Evolutionary conservation across 2,888 invertebrate genomes (phyloP).

Genomic region (Augochlorella aurata): DNA sequence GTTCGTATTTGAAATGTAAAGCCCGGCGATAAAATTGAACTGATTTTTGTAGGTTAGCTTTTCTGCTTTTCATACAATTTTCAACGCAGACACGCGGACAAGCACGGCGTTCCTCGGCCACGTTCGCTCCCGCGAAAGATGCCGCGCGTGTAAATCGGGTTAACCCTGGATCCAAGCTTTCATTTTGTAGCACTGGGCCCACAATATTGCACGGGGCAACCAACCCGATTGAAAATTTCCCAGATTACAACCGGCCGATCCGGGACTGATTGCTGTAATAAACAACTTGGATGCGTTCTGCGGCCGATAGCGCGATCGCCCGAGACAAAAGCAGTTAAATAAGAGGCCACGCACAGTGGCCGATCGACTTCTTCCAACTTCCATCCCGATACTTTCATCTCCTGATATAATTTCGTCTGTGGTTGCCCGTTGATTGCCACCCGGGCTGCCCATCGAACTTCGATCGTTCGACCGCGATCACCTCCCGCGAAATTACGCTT

Average conservation of each 20-base stretch:
- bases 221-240: background rate
- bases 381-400: constrained; percentile 33
- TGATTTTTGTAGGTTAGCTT: constrained; percentile 4
- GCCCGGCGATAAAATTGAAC: constrained; percentile 18
- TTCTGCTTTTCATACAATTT: background rate
- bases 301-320: constrained; percentile 17
- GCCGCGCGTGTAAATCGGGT: background rate
- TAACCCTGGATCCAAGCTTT: background rate
- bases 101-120: background rate
- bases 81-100: background rate
- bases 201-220: background rate
- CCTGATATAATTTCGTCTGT: constrained; percentile 35
- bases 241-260: constrained; percentile 9
- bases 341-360: constrained; percentile 33
- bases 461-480: constrained; percentile 24
- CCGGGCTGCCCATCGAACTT: constrained; percentile 26
- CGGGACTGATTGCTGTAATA: constrained; percentile 25
- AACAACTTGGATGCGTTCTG: constrained; percentile 14
- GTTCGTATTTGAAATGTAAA: constrained; percentile 16
- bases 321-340: constrained; percentile 32
- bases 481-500: constrained; percentile 26
- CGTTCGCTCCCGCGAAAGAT: background rate
- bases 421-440: constrained; percentile 30
- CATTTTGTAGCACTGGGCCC: background rate
- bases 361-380: constrained; percentile 15